These are phyloP conservation scores for Nettapus auritus DNA, from an alignment of 2,113 vertebrate species.

Conservation along the genomic window DNA sequence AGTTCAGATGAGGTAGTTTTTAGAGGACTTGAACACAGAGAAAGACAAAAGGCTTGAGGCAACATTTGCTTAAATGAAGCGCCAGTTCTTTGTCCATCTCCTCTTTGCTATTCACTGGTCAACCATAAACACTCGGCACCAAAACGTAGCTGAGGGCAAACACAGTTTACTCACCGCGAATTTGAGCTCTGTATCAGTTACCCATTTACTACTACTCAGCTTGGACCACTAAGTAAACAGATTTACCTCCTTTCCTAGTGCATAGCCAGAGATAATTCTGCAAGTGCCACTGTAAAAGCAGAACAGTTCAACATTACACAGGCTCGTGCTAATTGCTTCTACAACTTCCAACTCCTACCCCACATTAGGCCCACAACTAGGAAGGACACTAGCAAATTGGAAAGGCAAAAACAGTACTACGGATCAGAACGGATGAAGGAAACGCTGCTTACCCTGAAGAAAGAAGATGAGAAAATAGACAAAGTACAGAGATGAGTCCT, in stretches of 20 bases:
- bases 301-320: background rate
- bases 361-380: slow-evolving; percentile 10
- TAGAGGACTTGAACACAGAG: background rate
- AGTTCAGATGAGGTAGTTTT: background rate
- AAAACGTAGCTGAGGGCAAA: background rate
- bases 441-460: slow-evolving; percentile 76
- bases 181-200: background rate
- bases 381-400: slow-evolving; percentile 24
- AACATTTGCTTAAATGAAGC: background rate
- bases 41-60: background rate
- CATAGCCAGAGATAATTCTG: background rate
- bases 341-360: slow-evolving; percentile 1
- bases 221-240: background rate
- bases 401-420: slow-evolving; percentile 33
- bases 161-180: background rate
- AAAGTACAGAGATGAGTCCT: slow-evolving; percentile 75
- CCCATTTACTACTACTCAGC: background rate
- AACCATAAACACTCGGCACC: background rate
- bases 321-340: background rate
- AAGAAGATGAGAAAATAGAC: slow-evolving; percentile 77
- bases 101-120: background rate
- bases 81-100: background rate
- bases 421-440: slow-evolving; percentile 66
- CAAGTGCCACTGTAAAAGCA: background rate
- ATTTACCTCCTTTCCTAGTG: background rate